Conservation (phyloP, 2,888 invertebrate genomes). For the Pseudolycoriella hygida region DNA sequence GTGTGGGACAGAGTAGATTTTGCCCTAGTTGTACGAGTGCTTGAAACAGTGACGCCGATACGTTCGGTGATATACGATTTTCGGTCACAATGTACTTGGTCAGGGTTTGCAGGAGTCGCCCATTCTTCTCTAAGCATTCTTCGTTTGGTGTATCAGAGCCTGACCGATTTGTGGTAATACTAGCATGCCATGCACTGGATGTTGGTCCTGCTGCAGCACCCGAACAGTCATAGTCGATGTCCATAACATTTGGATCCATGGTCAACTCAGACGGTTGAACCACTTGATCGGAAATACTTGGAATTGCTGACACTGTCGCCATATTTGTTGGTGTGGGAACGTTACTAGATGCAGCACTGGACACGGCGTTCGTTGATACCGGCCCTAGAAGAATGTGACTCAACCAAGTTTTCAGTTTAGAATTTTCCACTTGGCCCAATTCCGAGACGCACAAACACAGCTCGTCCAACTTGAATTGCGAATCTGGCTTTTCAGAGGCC, state of each 20-base stretch:
- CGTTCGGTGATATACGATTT: slow-evolving; percentile 24
- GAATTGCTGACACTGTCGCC: slow-evolving; percentile 27
- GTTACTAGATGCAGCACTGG: slow-evolving; percentile 32
- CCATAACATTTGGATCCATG: slow-evolving; percentile 23
- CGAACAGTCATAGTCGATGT: slow-evolving; percentile 18
- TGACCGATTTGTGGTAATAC: slow-evolving; percentile 17
- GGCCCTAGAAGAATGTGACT: slow-evolving; percentile 46
- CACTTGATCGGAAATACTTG: slow-evolving; percentile 27
- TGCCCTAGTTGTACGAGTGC: slow-evolving; percentile 58
- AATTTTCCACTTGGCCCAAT: slow-evolving; percentile 43
- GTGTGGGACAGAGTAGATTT: slow-evolving; percentile 40
- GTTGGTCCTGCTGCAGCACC: slow-evolving; percentile 12
- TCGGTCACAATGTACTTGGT: slow-evolving; percentile 57
- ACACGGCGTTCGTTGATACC: slow-evolving; percentile 9
- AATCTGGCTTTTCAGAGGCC: slow-evolving; percentile 40
- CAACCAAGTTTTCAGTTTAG: slow-evolving; percentile 44
- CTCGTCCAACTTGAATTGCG: slow-evolving; percentile 43
- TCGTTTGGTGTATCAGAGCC: slow-evolving; percentile 25
- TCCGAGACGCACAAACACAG: slow-evolving; percentile 48
- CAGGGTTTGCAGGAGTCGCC: slow-evolving; percentile 47
- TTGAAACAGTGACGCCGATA: slow-evolving; percentile 38
- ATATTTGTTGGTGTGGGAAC: slow-evolving; percentile 34
- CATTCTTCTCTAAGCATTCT: slow-evolving; percentile 40
- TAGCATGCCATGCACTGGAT: slow-evolving; percentile 13
- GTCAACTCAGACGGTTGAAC: slow-evolving; percentile 17